Evolutionary conservation across 2,113 vertebrate genomes (phyloP), one percentile per base, ranked within the genome.

Genomic region (Rutilus rutilus): DNA sequence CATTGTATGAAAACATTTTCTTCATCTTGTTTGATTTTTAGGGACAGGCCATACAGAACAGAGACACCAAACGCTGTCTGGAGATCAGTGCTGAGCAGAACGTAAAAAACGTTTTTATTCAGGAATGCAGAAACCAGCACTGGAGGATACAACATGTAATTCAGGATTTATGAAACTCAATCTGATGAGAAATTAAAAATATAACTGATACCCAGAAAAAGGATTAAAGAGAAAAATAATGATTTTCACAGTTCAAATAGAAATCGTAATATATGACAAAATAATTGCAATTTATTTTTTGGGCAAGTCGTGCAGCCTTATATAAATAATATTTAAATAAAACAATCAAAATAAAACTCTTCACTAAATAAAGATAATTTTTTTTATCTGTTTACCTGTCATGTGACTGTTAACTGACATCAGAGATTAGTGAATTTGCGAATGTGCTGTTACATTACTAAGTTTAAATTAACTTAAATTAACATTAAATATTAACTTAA

Each of bases 111-210:
- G 92, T 93, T 2, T 50, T 93, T 47, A 4, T 94, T 30, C 90
- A 90, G 86, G 67, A 71, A 8, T 95, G 94, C 90, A 93, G n/a
- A 0, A 87, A 87, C 71, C 94, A 95, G 67, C 85, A 11, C n/a
- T 95, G 95, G 95, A 93, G 50, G 5, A 94, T 94, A 30, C 87
- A 93, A 77, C 6, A 94, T 85, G 2, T 92, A 4, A 74, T 93
- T 3, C 83, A 65, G 83, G 21, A 88, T 17, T 92, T 92, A 69
- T 93, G 85, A 90, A 69, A 27, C 19, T 23, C 17, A 25, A 36
- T 42, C 60, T 64, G 25, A 64, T 14, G 25, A 64, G 47, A 15
- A 64, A 64, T n/a, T 25, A n/a, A 57, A 57, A 57, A 57, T 57
- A 57, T 39, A 54, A 59, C 23, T n/a, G 2, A 60, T 7, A 60